Evolutionary conservation across 2,797 vertebrate genomes (phyloP), one percentile per base, ranked within the genome.

Genomic region (Sus cebifrons): DNA sequence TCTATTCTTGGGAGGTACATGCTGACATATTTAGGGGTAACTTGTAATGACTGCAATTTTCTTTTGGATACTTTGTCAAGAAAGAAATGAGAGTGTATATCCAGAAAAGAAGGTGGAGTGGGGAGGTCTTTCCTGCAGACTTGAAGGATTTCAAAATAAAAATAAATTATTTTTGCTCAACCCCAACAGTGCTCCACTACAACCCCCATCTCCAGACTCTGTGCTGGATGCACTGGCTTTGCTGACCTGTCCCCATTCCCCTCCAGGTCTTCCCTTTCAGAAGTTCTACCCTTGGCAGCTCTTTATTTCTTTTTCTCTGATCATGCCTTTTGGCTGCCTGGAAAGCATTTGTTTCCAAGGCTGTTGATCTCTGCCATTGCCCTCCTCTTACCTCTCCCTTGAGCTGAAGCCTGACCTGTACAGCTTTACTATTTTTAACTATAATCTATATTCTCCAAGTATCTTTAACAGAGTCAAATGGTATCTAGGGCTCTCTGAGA

Each of bases 391-490:
- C 78, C 23, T 96, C 62, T 90, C 78, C 93, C 86, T 18, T 74
- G 75, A 97, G 92, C 62, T 1, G 3, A 85, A 93, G 86, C 36
- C 89, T 73, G 56, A 73, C 58, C 56, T 67, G 9, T 2, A 86
- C 23, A 92, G 68, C 73, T 90, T 82, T 23, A 62, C 92, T 93
- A 86, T 86, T 97, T 96, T 95, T 95, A 92, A 97, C 56, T 67
- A 75, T 71, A 96, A 95, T 95, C 94, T 94, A 82, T 97, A 93
- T 87, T 68, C 90, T 93, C 79, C 79, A 81, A 70, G 49, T 95
- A 94, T 96, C 94, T 62, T 91, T 83, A 95, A 93, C 60, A 89
- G 40, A 96, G 79, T 91, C 70, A 87, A 93, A 68, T 16, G 21
- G 74, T 81, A 75, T 71, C 79, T 67, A 89, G 20, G 73, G 89